Base-by-base conservation (phyloP, 1,140 invertebrate species). In the Battus philenor region DNA sequence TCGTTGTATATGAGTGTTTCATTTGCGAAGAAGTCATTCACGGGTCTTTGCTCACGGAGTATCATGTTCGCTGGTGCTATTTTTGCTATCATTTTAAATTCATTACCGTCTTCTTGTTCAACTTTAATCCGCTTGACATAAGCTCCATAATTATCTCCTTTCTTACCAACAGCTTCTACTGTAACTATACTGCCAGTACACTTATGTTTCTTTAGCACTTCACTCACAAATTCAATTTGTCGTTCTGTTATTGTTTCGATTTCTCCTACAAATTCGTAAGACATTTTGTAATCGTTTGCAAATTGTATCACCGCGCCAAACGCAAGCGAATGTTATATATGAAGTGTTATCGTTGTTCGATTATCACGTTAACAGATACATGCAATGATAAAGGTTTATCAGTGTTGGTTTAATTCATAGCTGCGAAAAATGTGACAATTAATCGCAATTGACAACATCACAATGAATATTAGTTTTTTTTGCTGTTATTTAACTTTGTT, bases 51-150 rank as follows among this genome's bases (percentile, higher is more conserved):
- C 13, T 26, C 13, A 13, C 22, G 5, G 5, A 15, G 7, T 9
- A 41, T 27, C 1, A 7, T 13, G n/a, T 26, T 12, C 27, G 12
- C 11, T 6, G 36, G 36, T 39, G 36, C 36, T 15, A 39, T 27
- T 39, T 39, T 39, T 15, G 10, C 12, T n/a, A 39, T 39, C 7
- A 39, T 39, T 26, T 39, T 39, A 27, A 39, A 39, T 13, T 13
- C 3, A 26, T 15, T 27, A 1, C 22, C 22, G 12, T 39, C 12
- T 16, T 27, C 36, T 9, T 26, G 27, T 16, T 24, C n/a, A 26
- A 27, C 20, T 16, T 8, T 24, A 9, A 41, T 13, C 27, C 36
- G 26, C 27, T 41, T 41, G 5, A 41, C 36, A 10, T 12, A n/a
- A 7, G 36, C 26, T 4, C 36, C 36, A 5, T 41, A 41, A 41